A percentile compares a stretch with the other conserved stretches of the same genome.
Evolutionary conservation across 1,140 invertebrate genomes (phyloP).

Genomic region (Drosophila biarmipes): DNA sequence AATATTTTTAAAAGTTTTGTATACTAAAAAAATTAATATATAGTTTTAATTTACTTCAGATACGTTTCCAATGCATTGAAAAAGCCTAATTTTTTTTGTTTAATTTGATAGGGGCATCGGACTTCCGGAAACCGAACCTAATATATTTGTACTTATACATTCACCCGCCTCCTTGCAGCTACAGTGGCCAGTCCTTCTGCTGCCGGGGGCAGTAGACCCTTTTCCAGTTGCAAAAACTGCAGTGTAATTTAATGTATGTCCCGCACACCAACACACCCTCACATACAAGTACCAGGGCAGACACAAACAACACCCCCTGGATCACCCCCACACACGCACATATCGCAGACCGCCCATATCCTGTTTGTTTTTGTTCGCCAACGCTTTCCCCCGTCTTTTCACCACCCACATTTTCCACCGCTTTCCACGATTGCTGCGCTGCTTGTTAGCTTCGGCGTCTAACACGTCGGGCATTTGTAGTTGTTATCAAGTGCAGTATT

Average conservation of each 20-base stretch:
- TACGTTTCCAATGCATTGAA: no score
- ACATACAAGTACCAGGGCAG: constrained; percentile 18
- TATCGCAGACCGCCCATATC: constrained; percentile 67
- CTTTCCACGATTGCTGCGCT: constrained; percentile 45
- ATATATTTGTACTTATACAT: constrained; percentile 1
- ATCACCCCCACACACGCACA: constrained; percentile 29
- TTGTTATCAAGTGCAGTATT: constrained; percentile 76
- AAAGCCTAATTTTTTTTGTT: no score
- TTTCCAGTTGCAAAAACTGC: constrained; percentile 66
- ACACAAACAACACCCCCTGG: constrained; percentile 9
- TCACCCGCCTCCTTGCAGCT: constrained; percentile 2
- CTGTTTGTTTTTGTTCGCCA: constrained; percentile 72
- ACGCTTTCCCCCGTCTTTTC: constrained; percentile 6
- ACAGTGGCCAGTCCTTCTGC: constrained; percentile 24
- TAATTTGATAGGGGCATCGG: constrained; percentile 7
- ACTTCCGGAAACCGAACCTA: background rate
- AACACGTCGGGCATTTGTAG: constrained; percentile 70
- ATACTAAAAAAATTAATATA: no score
- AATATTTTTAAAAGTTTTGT: no score
- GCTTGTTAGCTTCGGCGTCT: constrained; percentile 67
- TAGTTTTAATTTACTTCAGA: no score
- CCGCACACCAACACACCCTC: constrained; percentile 31
- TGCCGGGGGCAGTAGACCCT: constrained; percentile 48
- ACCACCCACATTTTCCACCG: constrained; percentile 7
- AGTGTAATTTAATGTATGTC: constrained; percentile 70